Percentiles rank a stretch among this genome's conserved stretches.
Evolutionary conservation across 1,140 invertebrate genomes (phyloP).

Genomic region (Samia ricini): DNA sequence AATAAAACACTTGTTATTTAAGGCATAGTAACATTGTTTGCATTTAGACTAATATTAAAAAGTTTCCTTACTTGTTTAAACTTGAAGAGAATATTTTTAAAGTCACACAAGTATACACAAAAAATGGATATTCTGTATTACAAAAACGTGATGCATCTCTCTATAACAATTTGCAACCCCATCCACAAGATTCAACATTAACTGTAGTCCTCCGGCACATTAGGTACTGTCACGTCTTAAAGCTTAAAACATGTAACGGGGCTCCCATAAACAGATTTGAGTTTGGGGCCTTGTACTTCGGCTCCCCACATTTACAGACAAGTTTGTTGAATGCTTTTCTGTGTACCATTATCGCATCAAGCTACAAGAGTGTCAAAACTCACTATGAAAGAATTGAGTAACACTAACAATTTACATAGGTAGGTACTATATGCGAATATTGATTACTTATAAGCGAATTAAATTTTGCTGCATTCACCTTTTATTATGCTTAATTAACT

Average conservation of each 20-base stretch:
- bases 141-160: not conserved
- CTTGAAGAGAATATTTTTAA: too few relatives aligned
- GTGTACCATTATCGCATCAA: constrained; percentile 65
- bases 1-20: too few relatives aligned
- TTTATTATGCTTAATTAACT: too few relatives aligned
- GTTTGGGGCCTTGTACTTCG: constrained; percentile 23
- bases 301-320: constrained; percentile 37
- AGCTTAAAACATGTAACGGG: constrained; percentile 44
- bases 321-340: constrained; percentile 60
- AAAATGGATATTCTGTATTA: too few relatives aligned
- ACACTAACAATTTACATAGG: not conserved
- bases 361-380: constrained; percentile 9
- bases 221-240: constrained; percentile 35
- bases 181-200: not conserved
- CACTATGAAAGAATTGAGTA: not conserved
- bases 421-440: too few relatives aligned
- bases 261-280: constrained; percentile 55
- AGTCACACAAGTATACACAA: too few relatives aligned
- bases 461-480: too few relatives aligned
- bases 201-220: constrained; percentile 5
- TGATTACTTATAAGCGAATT: too few relatives aligned
- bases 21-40: too few relatives aligned
- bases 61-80: too few relatives aligned
- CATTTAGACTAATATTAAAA: too few relatives aligned
- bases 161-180: not conserved